Percentiles rank a stretch among this genome's conserved stretches.
Evolutionary conservation across 2,888 invertebrate genomes (phyloP).

Genomic region (Tenodera sinensis): DNA sequence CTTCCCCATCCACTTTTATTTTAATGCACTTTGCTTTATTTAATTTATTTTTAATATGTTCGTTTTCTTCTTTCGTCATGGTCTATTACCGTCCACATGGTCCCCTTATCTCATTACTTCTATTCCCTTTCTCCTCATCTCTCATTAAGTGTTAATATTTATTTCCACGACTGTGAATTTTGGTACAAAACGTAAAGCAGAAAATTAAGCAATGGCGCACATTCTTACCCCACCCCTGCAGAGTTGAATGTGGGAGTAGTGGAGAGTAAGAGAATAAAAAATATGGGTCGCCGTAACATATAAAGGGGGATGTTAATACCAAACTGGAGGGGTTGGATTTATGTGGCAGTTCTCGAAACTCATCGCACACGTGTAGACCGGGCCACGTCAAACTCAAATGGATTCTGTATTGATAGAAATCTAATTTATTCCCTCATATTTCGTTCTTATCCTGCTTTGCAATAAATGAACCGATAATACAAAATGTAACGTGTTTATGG

Average conservation of each 20-base stretch:
- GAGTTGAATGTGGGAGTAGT: background rate
- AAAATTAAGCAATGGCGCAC: background rate
- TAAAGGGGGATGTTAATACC: background rate
- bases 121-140: background rate
- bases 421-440: background rate
- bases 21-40: background rate
- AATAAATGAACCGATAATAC: background rate
- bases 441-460: background rate
- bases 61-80: background rate
- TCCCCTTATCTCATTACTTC: background rate
- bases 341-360: background rate
- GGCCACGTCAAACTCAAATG: background rate
- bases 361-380: background rate
- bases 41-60: background rate
- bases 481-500: background rate
- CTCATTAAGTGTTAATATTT: background rate
- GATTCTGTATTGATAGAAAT: background rate
- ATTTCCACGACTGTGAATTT: background rate
- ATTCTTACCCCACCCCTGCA: background rate
- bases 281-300: background rate
- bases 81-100: background rate
- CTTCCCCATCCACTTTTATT: background rate
- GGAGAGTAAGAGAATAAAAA: background rate
- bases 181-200: background rate
- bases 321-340: background rate